phyloP scores from a whole-genome alignment of 2,797 vertebrate species.

The Poeciliopsis infans region DNA sequence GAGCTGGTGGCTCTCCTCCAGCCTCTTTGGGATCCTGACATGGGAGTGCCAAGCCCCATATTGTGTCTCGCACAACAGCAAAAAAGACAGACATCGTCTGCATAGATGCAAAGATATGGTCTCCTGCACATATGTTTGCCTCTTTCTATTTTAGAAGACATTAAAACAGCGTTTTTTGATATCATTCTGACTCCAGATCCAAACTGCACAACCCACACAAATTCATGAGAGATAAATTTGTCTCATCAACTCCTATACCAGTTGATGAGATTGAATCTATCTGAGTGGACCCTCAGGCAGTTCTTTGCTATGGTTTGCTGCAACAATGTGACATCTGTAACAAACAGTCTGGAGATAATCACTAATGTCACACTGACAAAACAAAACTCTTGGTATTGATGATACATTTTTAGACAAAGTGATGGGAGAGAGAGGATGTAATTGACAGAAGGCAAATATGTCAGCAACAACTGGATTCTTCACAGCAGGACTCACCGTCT shows the following conservation, averaged over 20 bases:
- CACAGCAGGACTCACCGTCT: too few species aligned
- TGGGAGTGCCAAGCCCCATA: slow-evolving; percentile 32
- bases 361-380: not conserved
- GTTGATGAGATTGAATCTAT: not conserved
- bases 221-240: not conserved
- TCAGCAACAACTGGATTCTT: too few species aligned
- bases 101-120: slow-evolving; percentile 9
- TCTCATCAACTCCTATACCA: not conserved
- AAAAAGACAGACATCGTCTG: slow-evolving; percentile 15
- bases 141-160: not conserved
- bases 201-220: not conserved
- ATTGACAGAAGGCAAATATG: too few species aligned
- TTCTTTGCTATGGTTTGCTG: not conserved
- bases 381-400: too few species aligned
- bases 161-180: not conserved
- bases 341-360: not conserved
- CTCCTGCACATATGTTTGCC: not conserved
- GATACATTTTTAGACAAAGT: too few species aligned
- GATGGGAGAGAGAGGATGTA: too few species aligned
- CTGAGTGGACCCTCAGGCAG: too few species aligned
- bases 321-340: not conserved
- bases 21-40: slow-evolving; percentile 5
- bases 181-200: not conserved
- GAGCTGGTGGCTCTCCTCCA: slow-evolving; percentile 13
- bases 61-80: slow-evolving; percentile 25